Evolutionary conservation across 1,140 invertebrate species (phyloP).

Genomic region (Drosophila burlai): DNA sequence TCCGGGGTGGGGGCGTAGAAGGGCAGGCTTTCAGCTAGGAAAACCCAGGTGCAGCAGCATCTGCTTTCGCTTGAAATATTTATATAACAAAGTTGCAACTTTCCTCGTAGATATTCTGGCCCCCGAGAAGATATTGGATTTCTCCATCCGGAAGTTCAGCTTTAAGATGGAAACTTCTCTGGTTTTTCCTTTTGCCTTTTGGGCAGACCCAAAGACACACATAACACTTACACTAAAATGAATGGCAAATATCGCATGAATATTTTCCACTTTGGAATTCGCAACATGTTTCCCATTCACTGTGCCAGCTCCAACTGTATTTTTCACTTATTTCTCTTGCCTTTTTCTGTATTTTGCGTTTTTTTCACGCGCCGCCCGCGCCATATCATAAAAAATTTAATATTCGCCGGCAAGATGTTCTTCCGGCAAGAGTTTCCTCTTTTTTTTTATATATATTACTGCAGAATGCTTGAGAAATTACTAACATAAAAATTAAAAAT

Average conservation of each 20-base stretch:
- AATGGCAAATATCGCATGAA: constrained; percentile 32
- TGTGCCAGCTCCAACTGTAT: constrained; percentile 28
- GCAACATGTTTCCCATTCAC: constrained; percentile 55
- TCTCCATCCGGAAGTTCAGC: background rate
- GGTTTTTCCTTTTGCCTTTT: background rate
- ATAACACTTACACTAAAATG: constrained; percentile 41
- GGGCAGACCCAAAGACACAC: constrained; percentile 30
- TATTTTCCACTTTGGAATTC: constrained; percentile 51
- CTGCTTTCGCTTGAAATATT: constrained; percentile 72
- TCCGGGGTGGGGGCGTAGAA: background rate
- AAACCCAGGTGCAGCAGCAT: constrained; percentile 48
- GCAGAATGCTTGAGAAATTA: constrained; percentile 77
- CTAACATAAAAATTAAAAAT: constrained; percentile 84
- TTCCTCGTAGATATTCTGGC: constrained; percentile 58
- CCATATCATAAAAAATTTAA: constrained; percentile 77
- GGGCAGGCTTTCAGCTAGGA: background rate
- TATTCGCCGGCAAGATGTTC: constrained; percentile 80
- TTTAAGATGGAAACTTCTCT: constrained; percentile 11
- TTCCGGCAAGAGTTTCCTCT: constrained; percentile 50
- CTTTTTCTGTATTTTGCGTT: background rate
- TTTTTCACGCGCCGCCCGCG: constrained; percentile 40
- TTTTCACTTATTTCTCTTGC: constrained; percentile 52
- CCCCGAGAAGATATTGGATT: constrained; percentile 41
- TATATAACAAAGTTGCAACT: constrained; percentile 77
- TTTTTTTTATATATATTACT: constrained; percentile 10